Conservation (phyloP, 2,888 invertebrate species). For the Phortica magna region DNA sequence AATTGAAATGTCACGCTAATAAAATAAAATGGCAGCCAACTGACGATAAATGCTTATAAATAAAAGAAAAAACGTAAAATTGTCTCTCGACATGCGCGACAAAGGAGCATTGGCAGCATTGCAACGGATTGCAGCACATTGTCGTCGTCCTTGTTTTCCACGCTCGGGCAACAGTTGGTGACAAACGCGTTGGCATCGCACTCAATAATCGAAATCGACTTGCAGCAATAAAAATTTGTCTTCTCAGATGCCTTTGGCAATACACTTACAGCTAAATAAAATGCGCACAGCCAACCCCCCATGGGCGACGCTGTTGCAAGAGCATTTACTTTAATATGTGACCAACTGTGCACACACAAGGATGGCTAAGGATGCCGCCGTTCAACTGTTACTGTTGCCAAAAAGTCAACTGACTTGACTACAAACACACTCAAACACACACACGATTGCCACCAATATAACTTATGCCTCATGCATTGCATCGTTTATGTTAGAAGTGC, state of each 20-base stretch:
- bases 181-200: slow-evolving; percentile 41
- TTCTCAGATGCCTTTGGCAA: slow-evolving; percentile 55
- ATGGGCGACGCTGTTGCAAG: background rate
- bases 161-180: background rate
- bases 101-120: slow-evolving; percentile 4
- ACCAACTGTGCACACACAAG: background rate
- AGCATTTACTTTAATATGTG: too few relatives aligned
- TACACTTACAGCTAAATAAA: slow-evolving; percentile 5
- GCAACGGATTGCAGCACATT: background rate
- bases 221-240: slow-evolving; percentile 67
- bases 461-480: background rate
- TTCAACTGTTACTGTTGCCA: slow-evolving; percentile 36
- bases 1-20: slow-evolving; percentile 69
- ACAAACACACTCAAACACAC: background rate
- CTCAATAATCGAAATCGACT: slow-evolving; percentile 66
- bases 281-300: background rate
- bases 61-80: slow-evolving; percentile 62
- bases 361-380: background rate
- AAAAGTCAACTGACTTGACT: background rate
- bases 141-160: slow-evolving; percentile 6
- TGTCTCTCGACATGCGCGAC: slow-evolving; percentile 52
- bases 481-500: background rate
- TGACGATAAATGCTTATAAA: slow-evolving; percentile 65
- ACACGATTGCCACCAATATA: background rate
- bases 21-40: slow-evolving; percentile 66